These are phyloP conservation scores for Ptychoptera contaminata DNA, from an alignment of 2,888 invertebrate genomes.

Conservation along the genomic window DNA sequence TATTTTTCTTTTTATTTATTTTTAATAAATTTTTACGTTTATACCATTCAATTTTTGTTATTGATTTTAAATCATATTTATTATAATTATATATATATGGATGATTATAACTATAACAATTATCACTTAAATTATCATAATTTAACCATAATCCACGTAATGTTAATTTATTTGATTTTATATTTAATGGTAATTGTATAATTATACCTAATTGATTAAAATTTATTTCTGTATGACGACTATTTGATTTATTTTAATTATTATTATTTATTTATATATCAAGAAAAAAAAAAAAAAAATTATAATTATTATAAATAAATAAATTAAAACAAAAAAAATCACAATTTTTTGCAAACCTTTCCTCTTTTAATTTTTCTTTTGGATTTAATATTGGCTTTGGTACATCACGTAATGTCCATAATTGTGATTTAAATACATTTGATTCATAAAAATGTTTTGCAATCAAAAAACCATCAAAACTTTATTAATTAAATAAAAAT, in stretches of 20 bases:
- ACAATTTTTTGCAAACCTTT: not conserved
- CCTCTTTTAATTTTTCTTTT: conserved; percentile 12
- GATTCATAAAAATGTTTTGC: conserved; percentile 25
- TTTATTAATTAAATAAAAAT: no score
- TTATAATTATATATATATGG: conserved; percentile 15
- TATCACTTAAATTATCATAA: conserved; percentile 39
- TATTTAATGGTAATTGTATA: conserved; percentile 29
- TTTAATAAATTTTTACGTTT: conserved; percentile 29
- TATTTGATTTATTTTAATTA: no score
- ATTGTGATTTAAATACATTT: conserved; percentile 24
- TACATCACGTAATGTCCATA: conserved; percentile 23
- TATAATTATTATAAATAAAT: no score
- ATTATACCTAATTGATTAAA: conserved; percentile 31
- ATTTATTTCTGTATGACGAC: conserved; percentile 30
- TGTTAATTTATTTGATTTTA: conserved; percentile 30
- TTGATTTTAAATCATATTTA: conserved; percentile 2
- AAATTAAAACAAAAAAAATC: no score
- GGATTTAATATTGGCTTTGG: conserved; percentile 9
- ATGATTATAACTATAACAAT: conserved; percentile 24
- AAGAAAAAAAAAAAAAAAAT: no score
- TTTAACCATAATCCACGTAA: conserved; percentile 34
- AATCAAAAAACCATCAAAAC: no score
- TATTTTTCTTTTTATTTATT: no score
- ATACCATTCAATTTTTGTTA: conserved; percentile 28
- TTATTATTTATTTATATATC: no score